Conservation (phyloP, 2,797 vertebrate genomes). For the Paguma larvata region DNA sequence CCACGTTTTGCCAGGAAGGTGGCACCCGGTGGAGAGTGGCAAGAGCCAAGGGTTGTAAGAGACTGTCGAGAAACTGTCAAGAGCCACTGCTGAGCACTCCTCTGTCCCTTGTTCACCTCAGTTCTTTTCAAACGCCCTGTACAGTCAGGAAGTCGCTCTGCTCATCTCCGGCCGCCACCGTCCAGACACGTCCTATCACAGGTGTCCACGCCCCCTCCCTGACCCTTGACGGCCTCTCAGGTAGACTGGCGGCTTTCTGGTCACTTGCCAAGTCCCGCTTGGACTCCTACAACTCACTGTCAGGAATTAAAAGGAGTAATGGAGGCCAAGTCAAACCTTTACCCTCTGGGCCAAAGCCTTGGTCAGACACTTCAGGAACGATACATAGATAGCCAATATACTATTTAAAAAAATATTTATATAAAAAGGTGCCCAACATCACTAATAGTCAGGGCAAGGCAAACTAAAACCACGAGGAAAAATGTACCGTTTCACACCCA, state of each 20-base stretch:
- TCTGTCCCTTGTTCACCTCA: neutral
- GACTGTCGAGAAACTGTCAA: too few relatives aligned
- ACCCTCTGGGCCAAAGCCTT: neutral
- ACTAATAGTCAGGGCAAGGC: neutral
- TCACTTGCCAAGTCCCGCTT: neutral
- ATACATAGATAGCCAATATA: neutral
- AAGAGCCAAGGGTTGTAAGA: neutral
- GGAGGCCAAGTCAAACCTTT: neutral
- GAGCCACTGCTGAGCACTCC: neutral
- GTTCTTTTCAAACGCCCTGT: neutral
- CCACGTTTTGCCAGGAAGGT: neutral
- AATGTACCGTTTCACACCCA: neutral
- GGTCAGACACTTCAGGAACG: neutral
- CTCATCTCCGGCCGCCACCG: neutral
- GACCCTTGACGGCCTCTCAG: neutral
- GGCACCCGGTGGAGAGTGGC: neutral
- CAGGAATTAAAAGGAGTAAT: neutral
- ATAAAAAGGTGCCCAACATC: neutral
- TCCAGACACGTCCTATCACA: neutral
- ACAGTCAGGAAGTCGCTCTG: neutral
- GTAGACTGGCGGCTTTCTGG: neutral
- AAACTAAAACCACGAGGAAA: neutral
- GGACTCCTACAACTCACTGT: neutral
- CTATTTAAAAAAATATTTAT: too few relatives aligned
- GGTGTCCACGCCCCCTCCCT: neutral